Percentiles rank a stretch among this genome's conserved stretches.
Conservation (phyloP, 2,888 invertebrate species). For the Trichacis sp. region DNA sequence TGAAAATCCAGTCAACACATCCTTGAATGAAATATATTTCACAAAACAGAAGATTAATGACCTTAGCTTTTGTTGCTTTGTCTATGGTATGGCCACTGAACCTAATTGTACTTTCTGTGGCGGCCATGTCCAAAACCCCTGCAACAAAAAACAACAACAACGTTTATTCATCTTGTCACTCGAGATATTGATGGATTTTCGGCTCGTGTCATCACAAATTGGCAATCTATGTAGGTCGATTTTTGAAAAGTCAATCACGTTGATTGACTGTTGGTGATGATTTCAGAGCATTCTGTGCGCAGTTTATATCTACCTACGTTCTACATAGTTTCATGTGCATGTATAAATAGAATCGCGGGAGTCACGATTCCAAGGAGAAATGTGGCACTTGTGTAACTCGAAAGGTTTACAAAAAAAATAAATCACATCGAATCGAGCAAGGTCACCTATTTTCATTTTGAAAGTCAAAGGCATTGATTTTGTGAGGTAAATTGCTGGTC, state of each 20-base stretch:
- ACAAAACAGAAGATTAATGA: constrained; percentile 32
- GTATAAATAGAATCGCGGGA: constrained; percentile 37
- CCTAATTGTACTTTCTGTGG: constrained; percentile 86
- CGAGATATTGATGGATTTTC: background rate
- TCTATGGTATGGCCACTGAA: constrained; percentile 98
- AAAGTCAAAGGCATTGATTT: too few relatives aligned
- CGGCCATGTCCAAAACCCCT: constrained; percentile 89
- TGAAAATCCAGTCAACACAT: background rate
- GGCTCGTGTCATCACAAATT: too few relatives aligned
- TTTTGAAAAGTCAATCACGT: constrained; percentile 7
- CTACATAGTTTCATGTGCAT: constrained; percentile 18
- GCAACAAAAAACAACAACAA: constrained; percentile 60
- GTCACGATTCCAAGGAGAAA: constrained; percentile 38
- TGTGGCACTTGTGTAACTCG: constrained; percentile 29
- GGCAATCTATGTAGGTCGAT: too few relatives aligned
- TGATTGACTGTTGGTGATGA: constrained; percentile 32
- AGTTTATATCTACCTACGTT: background rate
- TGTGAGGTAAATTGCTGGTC: too few relatives aligned
- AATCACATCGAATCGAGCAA: too few relatives aligned
- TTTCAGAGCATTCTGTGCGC: constrained; percentile 16
- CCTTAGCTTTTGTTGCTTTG: constrained; percentile 98
- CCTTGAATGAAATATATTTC: background rate
- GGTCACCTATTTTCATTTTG: too few relatives aligned
- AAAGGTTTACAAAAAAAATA: too few relatives aligned
- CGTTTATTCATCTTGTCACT: constrained; percentile 12